Percentiles rank a stretch among this genome's conserved stretches.
phyloP scores from a whole-genome alignment of 2,888 invertebrate genomes.

The Alviniconcha strummeri region DNA sequence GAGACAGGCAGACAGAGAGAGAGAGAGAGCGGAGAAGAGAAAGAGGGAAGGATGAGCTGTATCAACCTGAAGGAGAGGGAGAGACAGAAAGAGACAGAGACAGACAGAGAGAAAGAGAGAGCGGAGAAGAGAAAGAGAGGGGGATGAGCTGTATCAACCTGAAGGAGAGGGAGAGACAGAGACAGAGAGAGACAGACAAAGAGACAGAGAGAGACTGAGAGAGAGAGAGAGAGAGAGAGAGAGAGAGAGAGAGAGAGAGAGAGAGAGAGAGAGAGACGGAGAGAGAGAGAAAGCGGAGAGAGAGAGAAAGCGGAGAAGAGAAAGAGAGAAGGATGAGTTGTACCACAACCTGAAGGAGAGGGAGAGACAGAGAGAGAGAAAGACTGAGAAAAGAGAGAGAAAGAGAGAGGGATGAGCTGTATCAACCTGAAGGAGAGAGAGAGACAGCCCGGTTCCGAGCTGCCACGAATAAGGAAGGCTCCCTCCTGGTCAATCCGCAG shows the following conservation, averaged over 20 bases:
- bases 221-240: no score
- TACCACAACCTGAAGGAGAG: no score
- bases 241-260: background rate
- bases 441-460: constrained; percentile 85
- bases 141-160: constrained; percentile 76
- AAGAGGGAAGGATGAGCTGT: no score
- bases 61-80: no score
- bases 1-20: background rate
- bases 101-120: no score
- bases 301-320: no score
- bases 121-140: constrained; percentile 77
- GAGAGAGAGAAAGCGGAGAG: background rate
- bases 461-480: constrained; percentile 93
- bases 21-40: background rate
- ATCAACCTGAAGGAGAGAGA: constrained; percentile 92
- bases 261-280: background rate
- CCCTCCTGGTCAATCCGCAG: constrained; percentile 90
- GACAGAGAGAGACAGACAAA: constrained; percentile 88
- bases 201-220: no score
- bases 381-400: no score
- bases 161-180: constrained; percentile 87
- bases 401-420: no score
- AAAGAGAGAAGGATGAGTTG: no score
- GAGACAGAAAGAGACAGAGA: no score
- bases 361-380: no score